These are phyloP conservation scores for Plutella xylostella DNA, from an alignment of 2,888 invertebrate species.

Conservation along the genomic window DNA sequence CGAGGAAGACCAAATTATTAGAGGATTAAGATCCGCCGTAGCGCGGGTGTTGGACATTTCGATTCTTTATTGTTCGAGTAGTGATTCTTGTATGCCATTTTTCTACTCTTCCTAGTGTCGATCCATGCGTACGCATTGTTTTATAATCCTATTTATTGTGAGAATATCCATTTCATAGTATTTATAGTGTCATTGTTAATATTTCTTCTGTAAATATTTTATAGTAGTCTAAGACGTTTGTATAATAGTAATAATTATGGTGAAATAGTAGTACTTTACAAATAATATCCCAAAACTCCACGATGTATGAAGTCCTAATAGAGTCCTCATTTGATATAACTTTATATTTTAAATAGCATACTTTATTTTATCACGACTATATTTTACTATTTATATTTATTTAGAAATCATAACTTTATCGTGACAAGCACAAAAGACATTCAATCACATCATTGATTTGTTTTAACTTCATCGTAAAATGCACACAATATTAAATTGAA, in stretches of 20 bases:
- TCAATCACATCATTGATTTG: no score
- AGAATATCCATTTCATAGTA: conserved; percentile 54
- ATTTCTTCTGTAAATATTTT: conserved; percentile 59
- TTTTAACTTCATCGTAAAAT: conserved; percentile 10
- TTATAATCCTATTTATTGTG: conserved; percentile 59
- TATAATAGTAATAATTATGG: conserved; percentile 28
- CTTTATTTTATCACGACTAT: conserved; percentile 17
- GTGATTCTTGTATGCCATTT: conserved; percentile 3
- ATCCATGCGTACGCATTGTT: conserved; percentile 30
- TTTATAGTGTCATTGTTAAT: conserved; percentile 59
- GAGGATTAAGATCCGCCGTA: conserved; percentile 40
- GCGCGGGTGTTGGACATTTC: conserved; percentile 19
- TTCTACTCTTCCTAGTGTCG: conserved; percentile 1
- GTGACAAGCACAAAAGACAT: conserved; percentile 59
- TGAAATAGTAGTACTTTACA: not conserved
- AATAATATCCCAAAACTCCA: conserved; percentile 5
- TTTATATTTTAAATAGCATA: not conserved
- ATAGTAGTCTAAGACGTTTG: conserved; percentile 38
- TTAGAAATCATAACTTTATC: conserved; percentile 43
- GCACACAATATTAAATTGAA: conserved; percentile 12
- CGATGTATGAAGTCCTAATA: not conserved
- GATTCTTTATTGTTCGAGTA: not conserved
- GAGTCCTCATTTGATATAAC: conserved; percentile 5
- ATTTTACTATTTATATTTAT: conserved; percentile 49
- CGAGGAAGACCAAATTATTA: conserved; percentile 51